Evolutionary conservation across 2,888 invertebrate species (phyloP), one percentile per base, ranked within the genome.

Genomic region (Dione juno): DNA sequence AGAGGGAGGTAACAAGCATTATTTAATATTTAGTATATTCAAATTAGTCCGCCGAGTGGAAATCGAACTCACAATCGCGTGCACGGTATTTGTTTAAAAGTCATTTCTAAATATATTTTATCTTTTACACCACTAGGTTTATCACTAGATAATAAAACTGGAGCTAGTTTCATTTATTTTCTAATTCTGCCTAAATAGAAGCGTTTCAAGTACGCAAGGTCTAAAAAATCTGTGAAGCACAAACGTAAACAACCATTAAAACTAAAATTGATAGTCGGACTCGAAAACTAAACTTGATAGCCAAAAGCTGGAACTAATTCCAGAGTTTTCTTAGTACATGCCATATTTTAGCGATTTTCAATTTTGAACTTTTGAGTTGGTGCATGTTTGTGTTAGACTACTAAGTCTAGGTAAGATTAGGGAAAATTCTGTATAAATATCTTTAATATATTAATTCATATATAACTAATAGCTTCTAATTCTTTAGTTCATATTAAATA

Each of bases 261-360:
- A 61, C 45, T 61, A 61, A 61, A 45, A 61, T 16, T 61, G 61
- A 45, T 43, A 1, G 43, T 21, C n/a, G n/a, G 1, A 61, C 45
- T 67, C 48, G 37, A 48, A 67, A 67, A 67, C 57, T 66, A 66
- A 58, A 58, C 57, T 66, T 66, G 57, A 48, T 66, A 66, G 37
- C 45, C 21, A n/a, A 43, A 66, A 61, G 35, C 35, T 45, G 45
- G 61, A 64, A 64, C 48, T 50, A 48, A 19, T 64, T 50, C 16
- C 40, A 50, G 64, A 63, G 35, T 50, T 63, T 50, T 48, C 64
- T 64, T 50, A 14, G 50, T 64, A 37, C 19, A 37, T 37, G 50
- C 37, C 37, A 14, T 40, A 50, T 50, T 64, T 50, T 40, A 45
- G 45, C 35, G 50, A 64, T 50, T 64, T 64, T 64, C 37, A 14